A percentile compares a stretch with the other conserved stretches of the same genome.
Evolutionary conservation across 2,113 vertebrate species (phyloP).

Genomic region (Leucosticte australis): DNA sequence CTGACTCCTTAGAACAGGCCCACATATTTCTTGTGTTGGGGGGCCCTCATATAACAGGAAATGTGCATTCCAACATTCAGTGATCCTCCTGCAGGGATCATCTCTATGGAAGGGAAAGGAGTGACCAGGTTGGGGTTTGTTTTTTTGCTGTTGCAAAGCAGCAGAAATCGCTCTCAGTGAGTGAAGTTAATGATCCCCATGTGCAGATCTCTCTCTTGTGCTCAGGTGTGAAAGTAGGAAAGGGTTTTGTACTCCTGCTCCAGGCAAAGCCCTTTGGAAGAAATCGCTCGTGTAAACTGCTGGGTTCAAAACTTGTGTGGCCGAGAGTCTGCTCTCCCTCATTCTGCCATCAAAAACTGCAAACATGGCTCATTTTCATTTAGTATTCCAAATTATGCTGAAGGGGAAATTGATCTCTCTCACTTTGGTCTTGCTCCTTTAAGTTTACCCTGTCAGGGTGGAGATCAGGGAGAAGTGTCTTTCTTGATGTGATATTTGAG

Average conservation of each 20-base stretch:
- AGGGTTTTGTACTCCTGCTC: neutral
- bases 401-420: neutral
- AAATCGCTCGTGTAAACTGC: neutral
- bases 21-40: neutral
- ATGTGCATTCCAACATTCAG: neutral
- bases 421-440: neutral
- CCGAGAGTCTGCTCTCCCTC: neutral
- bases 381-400: neutral
- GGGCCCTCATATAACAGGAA: neutral
- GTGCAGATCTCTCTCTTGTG: neutral
- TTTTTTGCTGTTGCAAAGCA: neutral
- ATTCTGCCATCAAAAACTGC: neutral
- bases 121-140: neutral
- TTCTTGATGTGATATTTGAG: neutral
- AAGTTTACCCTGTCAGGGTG: neutral
- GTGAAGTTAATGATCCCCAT: neutral
- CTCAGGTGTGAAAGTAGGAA: neutral
- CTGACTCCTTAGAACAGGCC: no score
- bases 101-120: neutral
- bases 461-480: neutral
- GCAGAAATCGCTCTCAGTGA: fast-evolving
- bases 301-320: neutral
- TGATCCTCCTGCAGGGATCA: neutral
- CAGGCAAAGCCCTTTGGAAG: neutral
- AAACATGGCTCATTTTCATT: neutral